Conservation (phyloP, 1,140 invertebrate genomes). For the Panulirus ornatus region DNA sequence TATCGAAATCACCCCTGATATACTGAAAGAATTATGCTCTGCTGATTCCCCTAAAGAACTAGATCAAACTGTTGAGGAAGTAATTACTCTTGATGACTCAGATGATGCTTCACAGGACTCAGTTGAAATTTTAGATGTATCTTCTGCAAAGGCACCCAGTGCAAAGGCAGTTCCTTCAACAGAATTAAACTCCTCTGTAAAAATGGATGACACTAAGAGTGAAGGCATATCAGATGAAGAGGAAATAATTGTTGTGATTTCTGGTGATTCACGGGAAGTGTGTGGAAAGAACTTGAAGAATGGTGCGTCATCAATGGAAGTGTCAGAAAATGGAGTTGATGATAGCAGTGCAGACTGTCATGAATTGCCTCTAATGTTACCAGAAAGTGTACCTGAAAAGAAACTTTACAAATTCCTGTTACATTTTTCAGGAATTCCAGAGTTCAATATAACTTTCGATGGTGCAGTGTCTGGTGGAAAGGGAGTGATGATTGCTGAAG, state of each 20-base stretch:
- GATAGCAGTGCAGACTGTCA: not conserved
- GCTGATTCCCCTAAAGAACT: not conserved
- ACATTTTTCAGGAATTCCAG: constrained; percentile 11
- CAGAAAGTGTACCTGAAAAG: constrained; percentile 21
- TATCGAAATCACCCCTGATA: constrained; percentile 51
- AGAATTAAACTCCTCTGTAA: not conserved
- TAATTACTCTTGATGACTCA: constrained; percentile 63
- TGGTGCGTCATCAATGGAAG: not conserved
- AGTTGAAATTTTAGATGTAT: constrained; percentile 7
- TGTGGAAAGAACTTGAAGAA: not conserved
- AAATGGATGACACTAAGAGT: not conserved
- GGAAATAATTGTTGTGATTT: constrained; percentile 7
- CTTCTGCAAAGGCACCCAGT: not conserved
- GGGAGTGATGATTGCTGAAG: constrained; percentile 7
- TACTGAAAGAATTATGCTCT: constrained; percentile 11
- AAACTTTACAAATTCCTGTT: constrained; percentile 14
- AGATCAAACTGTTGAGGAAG: constrained; percentile 22
- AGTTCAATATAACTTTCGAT: constrained; percentile 54
- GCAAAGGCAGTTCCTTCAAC: not conserved
- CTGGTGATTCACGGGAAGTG: not conserved
- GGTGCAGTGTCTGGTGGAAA: constrained; percentile 38
- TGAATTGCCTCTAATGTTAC: not conserved
- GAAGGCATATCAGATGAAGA: not conserved
- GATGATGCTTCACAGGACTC: constrained; percentile 44
- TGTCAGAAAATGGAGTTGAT: not conserved